Conservation (phyloP, 2,113 vertebrate genomes). For the Hepsetus odoe region DNA sequence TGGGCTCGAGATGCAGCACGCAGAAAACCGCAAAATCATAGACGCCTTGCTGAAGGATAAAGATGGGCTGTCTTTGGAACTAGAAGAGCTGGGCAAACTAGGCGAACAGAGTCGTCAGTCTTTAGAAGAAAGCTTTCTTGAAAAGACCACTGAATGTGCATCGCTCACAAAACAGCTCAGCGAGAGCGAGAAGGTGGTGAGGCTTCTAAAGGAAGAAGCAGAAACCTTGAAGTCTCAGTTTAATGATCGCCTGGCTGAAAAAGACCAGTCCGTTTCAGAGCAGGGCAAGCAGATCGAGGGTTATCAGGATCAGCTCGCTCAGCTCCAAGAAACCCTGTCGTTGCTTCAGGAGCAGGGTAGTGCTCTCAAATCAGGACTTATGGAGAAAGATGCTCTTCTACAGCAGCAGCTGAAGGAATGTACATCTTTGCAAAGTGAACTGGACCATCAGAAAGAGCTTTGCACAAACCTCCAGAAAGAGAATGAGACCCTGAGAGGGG, state of each 20-base stretch:
- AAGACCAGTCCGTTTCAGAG: slow-evolving; percentile 65
- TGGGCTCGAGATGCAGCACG: slow-evolving; percentile 59
- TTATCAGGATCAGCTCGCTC: slow-evolving; percentile 67
- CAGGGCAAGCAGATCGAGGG: slow-evolving; percentile 64
- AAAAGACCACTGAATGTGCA: slow-evolving; percentile 77
- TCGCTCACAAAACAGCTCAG: slow-evolving; percentile 66
- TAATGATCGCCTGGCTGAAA: slow-evolving; percentile 60
- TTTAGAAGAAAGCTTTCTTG: slow-evolving; percentile 66
- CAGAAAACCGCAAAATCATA: slow-evolving; percentile 67
- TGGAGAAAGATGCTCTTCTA: slow-evolving; percentile 68
- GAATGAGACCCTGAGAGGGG: slow-evolving; percentile 65
- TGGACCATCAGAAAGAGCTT: slow-evolving; percentile 58
- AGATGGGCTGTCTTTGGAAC: slow-evolving; percentile 63
- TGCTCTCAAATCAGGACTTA: slow-evolving; percentile 71
- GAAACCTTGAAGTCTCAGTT: slow-evolving; percentile 64
- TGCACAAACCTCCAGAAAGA: slow-evolving; percentile 65
- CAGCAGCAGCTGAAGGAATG: slow-evolving; percentile 72
- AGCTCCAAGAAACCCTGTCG: slow-evolving; percentile 70
- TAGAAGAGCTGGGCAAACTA: slow-evolving; percentile 67
- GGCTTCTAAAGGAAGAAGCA: slow-evolving; percentile 66
- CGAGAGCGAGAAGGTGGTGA: slow-evolving; percentile 68
- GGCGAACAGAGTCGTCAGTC: slow-evolving; percentile 70
- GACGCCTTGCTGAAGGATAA: slow-evolving; percentile 72
- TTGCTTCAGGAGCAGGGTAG: slow-evolving; percentile 76
- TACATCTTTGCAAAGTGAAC: slow-evolving; percentile 59